A percentile compares a stretch with the other conserved stretches of the same genome.
These are phyloP conservation scores for Quadriops clusia DNA, from an alignment of 2,888 invertebrate genomes.

Conservation along the genomic window DNA sequence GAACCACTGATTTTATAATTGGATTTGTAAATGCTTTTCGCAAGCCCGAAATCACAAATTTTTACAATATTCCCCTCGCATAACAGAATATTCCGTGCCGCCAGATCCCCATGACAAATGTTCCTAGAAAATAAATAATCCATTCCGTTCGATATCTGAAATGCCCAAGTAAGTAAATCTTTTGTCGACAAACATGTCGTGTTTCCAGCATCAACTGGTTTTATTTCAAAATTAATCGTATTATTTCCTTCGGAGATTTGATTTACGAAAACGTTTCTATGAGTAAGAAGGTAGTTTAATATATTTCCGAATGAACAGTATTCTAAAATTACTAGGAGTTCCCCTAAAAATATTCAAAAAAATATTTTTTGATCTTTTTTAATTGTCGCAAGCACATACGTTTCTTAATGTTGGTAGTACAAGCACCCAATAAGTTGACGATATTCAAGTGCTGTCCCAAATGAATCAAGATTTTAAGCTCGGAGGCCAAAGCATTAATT, in stretches of 20 bases:
- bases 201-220: too few species aligned
- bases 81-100: constrained; percentile 80
- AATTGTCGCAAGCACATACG: constrained; percentile 45
- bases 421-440: constrained; percentile 88
- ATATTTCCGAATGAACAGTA: constrained; percentile 89
- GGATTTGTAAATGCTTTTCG: constrained; percentile 80
- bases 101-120: constrained; percentile 78
- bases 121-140: constrained; percentile 83
- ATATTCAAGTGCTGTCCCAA: constrained; percentile 90
- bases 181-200: too few species aligned
- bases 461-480: constrained; percentile 92
- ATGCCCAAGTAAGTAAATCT: constrained; percentile 81
- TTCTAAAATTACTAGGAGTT: constrained; percentile 86
- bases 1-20: constrained; percentile 85
- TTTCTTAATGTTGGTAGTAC: constrained; percentile 80
- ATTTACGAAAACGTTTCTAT: constrained; percentile 72
- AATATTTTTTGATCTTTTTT: too few species aligned
- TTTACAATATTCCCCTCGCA: constrained; percentile 87
- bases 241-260: too few species aligned
- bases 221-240: too few species aligned
- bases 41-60: constrained; percentile 93
- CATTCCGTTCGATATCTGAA: constrained; percentile 92
- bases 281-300: constrained; percentile 73
- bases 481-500: constrained; percentile 79
- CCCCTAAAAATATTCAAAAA: constrained; percentile 44